A percentile compares a stretch with the other conserved stretches of the same genome.
Evolutionary conservation across 1,140 invertebrate species (phyloP).

Genomic region (Drosophila athabasca): DNA sequence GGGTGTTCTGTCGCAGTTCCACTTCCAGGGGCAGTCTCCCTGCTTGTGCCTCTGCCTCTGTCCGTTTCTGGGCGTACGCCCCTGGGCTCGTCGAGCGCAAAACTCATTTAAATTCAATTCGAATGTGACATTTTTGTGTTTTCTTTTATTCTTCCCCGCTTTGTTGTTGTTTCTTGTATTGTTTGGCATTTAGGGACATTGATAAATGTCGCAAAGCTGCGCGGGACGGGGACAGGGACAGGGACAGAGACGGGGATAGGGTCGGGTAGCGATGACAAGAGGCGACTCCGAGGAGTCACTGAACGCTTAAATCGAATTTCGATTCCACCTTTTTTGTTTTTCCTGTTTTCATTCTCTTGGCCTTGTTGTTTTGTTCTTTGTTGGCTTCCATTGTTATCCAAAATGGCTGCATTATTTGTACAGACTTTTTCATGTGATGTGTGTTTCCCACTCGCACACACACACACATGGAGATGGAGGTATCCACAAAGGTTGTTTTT

Average conservation of each 20-base stretch:
- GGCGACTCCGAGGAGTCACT: constrained; percentile 32
- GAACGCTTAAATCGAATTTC: constrained; percentile 75
- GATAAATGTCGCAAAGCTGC: constrained; percentile 66
- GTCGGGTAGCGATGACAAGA: constrained; percentile 4
- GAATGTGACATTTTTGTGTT: constrained; percentile 72
- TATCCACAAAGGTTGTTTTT: constrained; percentile 10
- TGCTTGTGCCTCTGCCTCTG: not conserved
- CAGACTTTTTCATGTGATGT: constrained; percentile 52
- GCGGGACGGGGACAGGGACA: constrained; percentile 4
- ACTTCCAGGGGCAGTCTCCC: not conserved
- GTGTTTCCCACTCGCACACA: constrained; percentile 22
- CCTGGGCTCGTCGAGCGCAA: constrained; percentile 42
- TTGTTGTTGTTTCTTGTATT: constrained; percentile 27
- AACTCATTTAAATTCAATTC: constrained; percentile 82
- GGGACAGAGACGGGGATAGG: not conserved
- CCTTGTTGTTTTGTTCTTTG: constrained; percentile 63
- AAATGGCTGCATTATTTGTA: constrained; percentile 82
- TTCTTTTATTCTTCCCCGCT: constrained; percentile 41
- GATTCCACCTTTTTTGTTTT: constrained; percentile 68
- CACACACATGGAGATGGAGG: not conserved
- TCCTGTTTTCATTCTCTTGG: constrained; percentile 31
- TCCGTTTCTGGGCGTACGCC: not conserved
- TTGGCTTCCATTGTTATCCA: constrained; percentile 75
- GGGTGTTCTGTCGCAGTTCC: not conserved
- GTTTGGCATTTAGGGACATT: constrained; percentile 62